Evolutionary conservation across 1,140 invertebrate genomes (phyloP), one percentile per base, ranked within the genome.

Genomic region (Aphelinus certus): DNA sequence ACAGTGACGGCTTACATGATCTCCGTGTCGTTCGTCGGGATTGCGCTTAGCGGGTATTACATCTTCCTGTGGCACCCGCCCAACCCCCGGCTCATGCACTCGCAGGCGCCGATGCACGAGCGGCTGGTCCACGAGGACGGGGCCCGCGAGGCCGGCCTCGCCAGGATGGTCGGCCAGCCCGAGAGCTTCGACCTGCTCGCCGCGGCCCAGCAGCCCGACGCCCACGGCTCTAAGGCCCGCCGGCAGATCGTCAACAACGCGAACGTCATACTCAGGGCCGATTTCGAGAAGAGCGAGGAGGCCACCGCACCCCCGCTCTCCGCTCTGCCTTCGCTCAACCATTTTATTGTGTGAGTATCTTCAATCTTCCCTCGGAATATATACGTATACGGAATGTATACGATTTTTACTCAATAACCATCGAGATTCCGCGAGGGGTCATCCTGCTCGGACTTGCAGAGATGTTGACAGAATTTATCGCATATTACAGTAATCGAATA

Each of bases 1-100:
- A 95, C 94, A 0, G 95, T 96, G 3, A 84, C 94, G 74, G 94
- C 93, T 1, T 96, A 96, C 82, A 91, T 95, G 69, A 88, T 94
- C 60, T 93, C 92, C 6, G 94, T 96, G 7, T 95, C 94, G 10
- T 89, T 94, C 79, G 94, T 93, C 2, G 95, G 93, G 2, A 92
- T 96, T 67, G 88, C 94, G 0, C 85, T 96, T 7, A 95, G 94
- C 9, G 89, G 94, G 3, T 96, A 96, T 86, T 96, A 96, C 83
- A 89, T 95, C 68, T 93, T 95, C 80, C 88, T 96, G 43, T 96
- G 95, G 95, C 91, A 95, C 79, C 94, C 95, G 1, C 89, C 90
- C 1, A 86, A 88, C 70, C 81, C 85, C 1, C 76, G 80, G 6
- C 71, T 84, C 1, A 77, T 86, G 42, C 77, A 79, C 46, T 64